Conservation (phyloP, 2,888 invertebrate genomes). For the Gryllus longicercus region DNA sequence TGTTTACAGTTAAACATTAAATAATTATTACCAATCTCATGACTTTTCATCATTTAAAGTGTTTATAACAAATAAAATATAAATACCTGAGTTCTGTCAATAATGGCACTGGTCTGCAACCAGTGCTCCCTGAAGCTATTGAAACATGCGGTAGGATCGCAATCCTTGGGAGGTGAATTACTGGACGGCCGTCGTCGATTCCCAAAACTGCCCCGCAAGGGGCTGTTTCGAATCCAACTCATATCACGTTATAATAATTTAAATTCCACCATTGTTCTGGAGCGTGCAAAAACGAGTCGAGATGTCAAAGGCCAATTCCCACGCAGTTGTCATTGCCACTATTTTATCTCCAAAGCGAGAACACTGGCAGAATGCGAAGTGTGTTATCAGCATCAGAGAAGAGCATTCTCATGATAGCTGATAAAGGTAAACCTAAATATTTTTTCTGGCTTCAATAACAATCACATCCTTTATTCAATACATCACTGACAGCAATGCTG, state of each 20-base stretch:
- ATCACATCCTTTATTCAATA: too few species aligned
- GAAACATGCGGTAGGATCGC: slow-evolving; percentile 85
- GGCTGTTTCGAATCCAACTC: slow-evolving; percentile 69
- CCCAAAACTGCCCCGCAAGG: slow-evolving; percentile 53
- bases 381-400: too few species aligned
- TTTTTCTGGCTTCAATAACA: too few species aligned
- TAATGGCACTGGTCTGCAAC: slow-evolving; percentile 86
- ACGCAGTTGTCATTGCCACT: background rate
- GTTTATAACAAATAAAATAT: slow-evolving; percentile 23
- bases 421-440: too few species aligned
- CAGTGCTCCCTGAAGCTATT: slow-evolving; percentile 92
- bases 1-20: too few species aligned
- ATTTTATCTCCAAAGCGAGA: too few species aligned
- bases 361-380: too few species aligned
- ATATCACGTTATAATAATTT: slow-evolving; percentile 47
- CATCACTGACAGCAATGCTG: too few species aligned
- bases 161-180: slow-evolving; percentile 61
- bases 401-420: too few species aligned
- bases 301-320: slow-evolving; percentile 1
- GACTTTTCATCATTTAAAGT: too few species aligned
- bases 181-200: slow-evolving; percentile 61
- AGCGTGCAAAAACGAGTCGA: background rate
- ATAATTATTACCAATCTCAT: too few species aligned
- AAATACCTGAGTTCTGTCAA: slow-evolving; percentile 65
- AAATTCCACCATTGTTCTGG: background rate